These are phyloP conservation scores for Drosophila yooni DNA, from an alignment of 2,888 invertebrate genomes.

Conservation along the genomic window DNA sequence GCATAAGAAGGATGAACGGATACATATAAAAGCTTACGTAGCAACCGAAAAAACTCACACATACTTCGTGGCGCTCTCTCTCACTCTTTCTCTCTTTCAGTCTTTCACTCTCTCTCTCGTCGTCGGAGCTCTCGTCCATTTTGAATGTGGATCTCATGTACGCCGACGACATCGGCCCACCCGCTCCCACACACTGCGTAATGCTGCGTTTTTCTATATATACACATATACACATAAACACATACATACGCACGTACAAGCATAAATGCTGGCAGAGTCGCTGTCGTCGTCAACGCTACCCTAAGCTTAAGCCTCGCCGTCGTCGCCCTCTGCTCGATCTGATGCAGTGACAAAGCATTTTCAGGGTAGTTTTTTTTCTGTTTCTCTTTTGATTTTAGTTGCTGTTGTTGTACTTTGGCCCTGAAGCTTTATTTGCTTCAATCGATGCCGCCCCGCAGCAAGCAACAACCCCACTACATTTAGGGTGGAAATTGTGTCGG, in stretches of 20 bases:
- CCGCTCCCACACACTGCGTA: constrained; percentile 16
- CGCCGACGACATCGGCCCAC: constrained; percentile 9
- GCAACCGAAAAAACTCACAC: constrained; percentile 58
- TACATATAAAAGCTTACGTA: constrained; percentile 45
- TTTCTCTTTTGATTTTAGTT: constrained; percentile 32
- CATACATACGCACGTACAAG: not conserved
- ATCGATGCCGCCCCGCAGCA: constrained; percentile 67
- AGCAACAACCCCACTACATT: constrained; percentile 55
- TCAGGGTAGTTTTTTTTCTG: constrained; percentile 65
- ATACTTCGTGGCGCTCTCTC: constrained; percentile 67
- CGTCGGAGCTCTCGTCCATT: constrained; percentile 13
- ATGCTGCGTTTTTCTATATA: not conserved
- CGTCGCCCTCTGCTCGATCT: constrained; percentile 52
- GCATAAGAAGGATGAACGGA: constrained; percentile 29
- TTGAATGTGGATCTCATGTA: constrained; percentile 55
- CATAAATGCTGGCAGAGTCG: constrained; percentile 22
- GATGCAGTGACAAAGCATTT: constrained; percentile 33
- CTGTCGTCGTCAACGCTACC: constrained; percentile 28
- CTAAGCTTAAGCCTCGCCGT: constrained; percentile 39
- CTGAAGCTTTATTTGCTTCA: constrained; percentile 78
- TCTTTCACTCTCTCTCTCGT: not conserved
- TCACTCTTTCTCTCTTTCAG: not conserved
- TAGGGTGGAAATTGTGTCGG: constrained; percentile 73
- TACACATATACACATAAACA: not conserved
- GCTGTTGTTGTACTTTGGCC: constrained; percentile 59